Conservation (phyloP, 1,140 invertebrate genomes). For the Drosophila kohkoa region DNA sequence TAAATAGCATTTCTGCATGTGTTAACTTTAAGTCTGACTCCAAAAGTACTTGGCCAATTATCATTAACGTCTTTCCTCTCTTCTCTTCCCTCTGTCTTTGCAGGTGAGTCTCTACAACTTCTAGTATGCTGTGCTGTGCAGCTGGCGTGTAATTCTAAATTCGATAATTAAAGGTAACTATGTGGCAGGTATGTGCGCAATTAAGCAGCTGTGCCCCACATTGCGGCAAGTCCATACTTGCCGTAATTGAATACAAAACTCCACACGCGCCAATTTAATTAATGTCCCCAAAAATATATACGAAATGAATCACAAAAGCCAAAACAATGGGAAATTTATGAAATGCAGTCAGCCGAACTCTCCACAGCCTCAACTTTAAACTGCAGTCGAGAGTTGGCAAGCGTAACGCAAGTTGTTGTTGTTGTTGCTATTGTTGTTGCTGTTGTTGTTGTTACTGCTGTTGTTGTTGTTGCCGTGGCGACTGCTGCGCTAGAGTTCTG, state of each 20-base stretch:
- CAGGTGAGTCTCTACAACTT: slow-evolving; percentile 61
- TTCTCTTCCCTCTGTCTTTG: slow-evolving; percentile 44
- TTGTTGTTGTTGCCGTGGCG: slow-evolving; percentile 59
- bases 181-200: slow-evolving; percentile 54
- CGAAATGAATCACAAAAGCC: slow-evolving; percentile 24
- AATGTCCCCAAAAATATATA: slow-evolving; percentile 45
- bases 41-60: slow-evolving; percentile 33
- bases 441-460: slow-evolving; percentile 32
- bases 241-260: slow-evolving; percentile 24
- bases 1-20: not conserved
- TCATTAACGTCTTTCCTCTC: slow-evolving; percentile 30
- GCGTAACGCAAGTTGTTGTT: slow-evolving; percentile 62
- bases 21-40: slow-evolving; percentile 33
- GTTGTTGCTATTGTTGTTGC: slow-evolving; percentile 18
- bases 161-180: slow-evolving; percentile 73
- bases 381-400: slow-evolving; percentile 51
- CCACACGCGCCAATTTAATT: slow-evolving; percentile 62
- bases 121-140: not conserved
- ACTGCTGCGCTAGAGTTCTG: slow-evolving; percentile 62
- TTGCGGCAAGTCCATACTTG: slow-evolving; percentile 23
- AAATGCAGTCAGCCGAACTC: slow-evolving; percentile 30
- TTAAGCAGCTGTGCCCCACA: slow-evolving; percentile 72
- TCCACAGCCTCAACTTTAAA: slow-evolving; percentile 62
- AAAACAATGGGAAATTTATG: slow-evolving; percentile 79
- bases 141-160: slow-evolving; percentile 43